Evolutionary conservation across 2,797 vertebrate genomes (phyloP).

Genomic region (Sarcophilus harrisii): DNA sequence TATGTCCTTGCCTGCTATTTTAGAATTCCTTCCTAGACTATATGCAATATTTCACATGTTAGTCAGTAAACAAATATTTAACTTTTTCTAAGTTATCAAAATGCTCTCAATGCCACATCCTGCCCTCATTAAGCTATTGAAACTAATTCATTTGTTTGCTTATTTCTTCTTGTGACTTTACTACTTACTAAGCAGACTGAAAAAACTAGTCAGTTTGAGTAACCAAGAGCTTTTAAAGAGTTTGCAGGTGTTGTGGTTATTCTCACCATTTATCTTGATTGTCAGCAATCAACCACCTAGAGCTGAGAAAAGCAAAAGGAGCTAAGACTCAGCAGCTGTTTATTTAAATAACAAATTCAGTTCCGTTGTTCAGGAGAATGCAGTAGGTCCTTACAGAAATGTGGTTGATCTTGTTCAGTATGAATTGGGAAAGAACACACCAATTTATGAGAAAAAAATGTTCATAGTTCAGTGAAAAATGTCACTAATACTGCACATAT

Average conservation of each 20-base stretch:
- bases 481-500: neutral
- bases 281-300: neutral
- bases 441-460: neutral
- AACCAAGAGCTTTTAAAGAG: neutral
- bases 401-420: neutral
- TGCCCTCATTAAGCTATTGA: neutral
- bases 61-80: neutral
- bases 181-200: neutral
- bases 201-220: neutral
- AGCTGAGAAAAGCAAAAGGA: neutral
- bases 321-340: neutral
- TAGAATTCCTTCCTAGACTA: neutral
- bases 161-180: neutral
- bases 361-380: neutral
- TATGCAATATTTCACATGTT: neutral
- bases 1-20: neutral
- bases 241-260: neutral
- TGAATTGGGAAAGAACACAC: neutral
- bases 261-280: conserved; percentile 11
- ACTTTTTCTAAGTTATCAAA: neutral
- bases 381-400: conserved; percentile 1
- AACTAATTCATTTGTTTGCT: neutral
- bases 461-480: neutral
- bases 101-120: neutral
- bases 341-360: neutral